These are phyloP conservation scores for Pseudolaguvia tuberculata DNA, from an alignment of 2,113 vertebrate species.

Conservation along the genomic window DNA sequence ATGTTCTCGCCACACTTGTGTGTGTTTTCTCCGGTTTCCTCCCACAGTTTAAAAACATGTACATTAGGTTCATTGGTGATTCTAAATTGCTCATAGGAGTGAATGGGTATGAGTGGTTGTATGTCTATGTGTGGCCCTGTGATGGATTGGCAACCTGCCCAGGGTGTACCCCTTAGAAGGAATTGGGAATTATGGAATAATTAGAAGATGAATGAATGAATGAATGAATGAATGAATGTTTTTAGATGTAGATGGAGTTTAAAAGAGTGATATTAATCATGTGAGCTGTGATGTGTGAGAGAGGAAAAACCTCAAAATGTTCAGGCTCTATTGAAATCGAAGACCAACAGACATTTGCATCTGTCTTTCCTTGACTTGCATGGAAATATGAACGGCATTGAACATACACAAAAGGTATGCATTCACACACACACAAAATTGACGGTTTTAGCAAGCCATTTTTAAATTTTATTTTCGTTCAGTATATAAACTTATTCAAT, in stretches of 20 bases:
- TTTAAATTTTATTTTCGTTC: background rate
- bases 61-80: no score
- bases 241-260: conserved; percentile 46
- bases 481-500: conserved; percentile 4
- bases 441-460: background rate
- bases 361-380: background rate
- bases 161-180: no score
- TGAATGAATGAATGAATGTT: no score
- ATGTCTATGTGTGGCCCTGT: no score
- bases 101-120: no score
- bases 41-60: no score
- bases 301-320: background rate
- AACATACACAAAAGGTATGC: background rate
- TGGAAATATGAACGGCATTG: conserved; percentile 15
- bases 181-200: no score
- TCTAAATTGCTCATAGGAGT: no score
- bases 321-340: conserved; percentile 37
- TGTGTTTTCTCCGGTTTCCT: no score
- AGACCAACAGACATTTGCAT: background rate
- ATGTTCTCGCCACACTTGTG: no score
- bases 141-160: no score
- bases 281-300: conserved; percentile 38
- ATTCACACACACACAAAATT: background rate
- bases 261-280: conserved; percentile 51
- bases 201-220: no score